Conservation (phyloP, 2,888 invertebrate genomes). For the Fragum fragum region DNA sequence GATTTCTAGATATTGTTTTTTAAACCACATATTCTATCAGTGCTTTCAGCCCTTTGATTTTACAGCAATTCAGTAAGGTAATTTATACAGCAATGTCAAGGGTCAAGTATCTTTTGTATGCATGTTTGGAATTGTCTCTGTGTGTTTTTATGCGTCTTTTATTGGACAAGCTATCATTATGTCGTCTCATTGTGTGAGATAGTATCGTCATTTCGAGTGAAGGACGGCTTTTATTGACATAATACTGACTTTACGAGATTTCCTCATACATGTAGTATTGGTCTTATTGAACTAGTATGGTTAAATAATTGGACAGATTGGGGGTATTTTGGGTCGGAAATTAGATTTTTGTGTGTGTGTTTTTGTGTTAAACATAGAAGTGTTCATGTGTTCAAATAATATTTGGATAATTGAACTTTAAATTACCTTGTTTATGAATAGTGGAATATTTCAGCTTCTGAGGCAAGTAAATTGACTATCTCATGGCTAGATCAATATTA, state of each 20-base stretch:
- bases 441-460: background rate
- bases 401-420: background rate
- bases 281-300: constrained; percentile 3
- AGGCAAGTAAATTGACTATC: constrained; percentile 2
- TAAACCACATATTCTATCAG: too few relatives aligned
- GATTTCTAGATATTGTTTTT: too few relatives aligned
- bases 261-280: constrained; percentile 18
- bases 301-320: background rate
- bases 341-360: background rate
- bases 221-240: constrained; percentile 17
- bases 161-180: constrained; percentile 6
- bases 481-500: too few relatives aligned
- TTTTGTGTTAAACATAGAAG: background rate
- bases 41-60: too few relatives aligned
- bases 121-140: background rate
- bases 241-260: constrained; percentile 23
- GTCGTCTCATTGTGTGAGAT: background rate
- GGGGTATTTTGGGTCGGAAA: background rate
- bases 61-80: too few relatives aligned
- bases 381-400: background rate
- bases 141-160: constrained; percentile 2
- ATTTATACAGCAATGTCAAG: too few relatives aligned
- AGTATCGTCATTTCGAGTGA: constrained; percentile 3
- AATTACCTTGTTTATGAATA: background rate
- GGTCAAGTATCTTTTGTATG: background rate